Conservation (phyloP, 2,888 invertebrate species). For the Saturnia pavonia region DNA sequence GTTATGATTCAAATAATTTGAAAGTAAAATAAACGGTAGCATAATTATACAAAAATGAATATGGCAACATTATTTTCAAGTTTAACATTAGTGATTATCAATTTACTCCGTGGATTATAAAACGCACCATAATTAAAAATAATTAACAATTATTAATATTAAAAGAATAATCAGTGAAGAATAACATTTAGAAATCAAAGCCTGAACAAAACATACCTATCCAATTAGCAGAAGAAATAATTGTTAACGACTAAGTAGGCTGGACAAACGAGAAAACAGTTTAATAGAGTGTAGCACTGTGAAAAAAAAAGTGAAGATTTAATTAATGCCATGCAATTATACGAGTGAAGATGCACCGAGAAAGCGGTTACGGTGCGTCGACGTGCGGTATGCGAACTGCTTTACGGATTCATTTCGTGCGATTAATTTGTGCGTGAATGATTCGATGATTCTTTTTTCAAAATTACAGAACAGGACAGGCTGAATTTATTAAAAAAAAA, state of each 20-base stretch:
- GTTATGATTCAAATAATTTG: too few species aligned
- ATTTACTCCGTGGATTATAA: too few species aligned
- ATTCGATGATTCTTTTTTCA: background rate
- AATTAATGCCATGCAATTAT: slow-evolving; percentile 70
- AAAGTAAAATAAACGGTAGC: too few species aligned
- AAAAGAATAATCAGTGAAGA: slow-evolving; percentile 10
- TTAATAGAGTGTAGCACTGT: slow-evolving; percentile 70
- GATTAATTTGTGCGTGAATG: slow-evolving; percentile 28
- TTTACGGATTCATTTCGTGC: slow-evolving; percentile 37
- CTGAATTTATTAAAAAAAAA: background rate
- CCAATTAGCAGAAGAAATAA: slow-evolving; percentile 61
- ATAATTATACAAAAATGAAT: too few species aligned
- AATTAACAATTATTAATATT: background rate
- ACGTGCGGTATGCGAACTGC: slow-evolving; percentile 48
- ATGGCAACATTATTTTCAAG: too few species aligned
- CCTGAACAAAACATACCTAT: slow-evolving; percentile 24
- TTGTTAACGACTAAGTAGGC: slow-evolving; percentile 41
- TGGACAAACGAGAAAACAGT: slow-evolving; percentile 55
- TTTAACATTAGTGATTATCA: too few species aligned
- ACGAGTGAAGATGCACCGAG: slow-evolving; percentile 57
- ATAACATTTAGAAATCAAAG: slow-evolving; percentile 14
- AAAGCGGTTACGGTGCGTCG: slow-evolving; percentile 74
- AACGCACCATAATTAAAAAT: too few species aligned
- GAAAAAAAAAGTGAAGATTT: slow-evolving; percentile 68
- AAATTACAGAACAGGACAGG: background rate